Percentiles rank a stretch among this genome's conserved stretches.
These are phyloP conservation scores for Pristis pectinata DNA, from an alignment of 2,797 vertebrate species.

Conservation along the genomic window DNA sequence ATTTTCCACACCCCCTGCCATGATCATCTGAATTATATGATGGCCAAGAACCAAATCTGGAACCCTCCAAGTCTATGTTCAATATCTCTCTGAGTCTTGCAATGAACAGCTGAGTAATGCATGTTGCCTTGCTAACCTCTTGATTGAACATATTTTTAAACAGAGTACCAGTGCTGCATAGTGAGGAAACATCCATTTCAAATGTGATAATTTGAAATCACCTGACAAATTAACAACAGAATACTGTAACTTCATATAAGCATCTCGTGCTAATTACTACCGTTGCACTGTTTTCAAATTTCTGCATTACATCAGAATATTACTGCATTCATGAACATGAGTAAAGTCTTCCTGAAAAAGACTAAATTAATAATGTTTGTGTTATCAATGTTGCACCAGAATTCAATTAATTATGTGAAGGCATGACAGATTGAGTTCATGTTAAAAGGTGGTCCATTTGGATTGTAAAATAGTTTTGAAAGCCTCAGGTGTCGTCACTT, in stretches of 20 bases:
- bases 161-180: neutral
- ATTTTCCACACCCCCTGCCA: neutral
- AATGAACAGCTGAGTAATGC: neutral
- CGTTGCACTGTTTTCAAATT: neutral
- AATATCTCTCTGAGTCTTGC: neutral
- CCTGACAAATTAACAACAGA: neutral
- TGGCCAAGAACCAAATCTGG: neutral
- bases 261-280: neutral
- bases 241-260: neutral
- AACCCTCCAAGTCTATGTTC: neutral
- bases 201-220: neutral
- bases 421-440: conserved; percentile 14
- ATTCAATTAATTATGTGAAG: neutral
- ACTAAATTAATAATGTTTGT: neutral
- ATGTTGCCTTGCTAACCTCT: neutral
- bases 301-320: neutral
- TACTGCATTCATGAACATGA: neutral
- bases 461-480: neutral
- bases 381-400: conserved; percentile 10
- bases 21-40: neutral
- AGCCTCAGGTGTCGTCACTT: neutral
- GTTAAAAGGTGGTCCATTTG: conserved; percentile 19
- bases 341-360: neutral
- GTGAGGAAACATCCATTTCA: neutral
- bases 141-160: neutral